Percentiles rank a stretch among this genome's conserved stretches.
These are phyloP conservation scores for Anguilla japonica DNA, from an alignment of 2,113 vertebrate species.

Conservation along the genomic window DNA sequence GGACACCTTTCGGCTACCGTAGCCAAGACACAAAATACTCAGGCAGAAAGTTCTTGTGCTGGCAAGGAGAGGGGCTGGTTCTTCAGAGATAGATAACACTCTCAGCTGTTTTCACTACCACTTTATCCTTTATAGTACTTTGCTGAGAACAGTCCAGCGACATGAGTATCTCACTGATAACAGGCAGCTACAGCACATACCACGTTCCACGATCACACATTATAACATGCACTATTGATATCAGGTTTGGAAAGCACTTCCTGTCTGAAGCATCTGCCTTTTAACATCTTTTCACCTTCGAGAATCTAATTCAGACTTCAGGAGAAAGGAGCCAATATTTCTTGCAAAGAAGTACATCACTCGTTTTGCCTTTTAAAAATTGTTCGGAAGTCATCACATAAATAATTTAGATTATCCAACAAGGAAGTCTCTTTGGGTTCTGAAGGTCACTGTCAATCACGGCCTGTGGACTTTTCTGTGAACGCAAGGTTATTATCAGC, in stretches of 20 bases:
- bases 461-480: background rate
- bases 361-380: background rate
- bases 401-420: background rate
- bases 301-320: background rate
- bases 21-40: background rate
- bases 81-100: background rate
- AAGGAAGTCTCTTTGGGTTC: background rate
- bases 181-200: background rate
- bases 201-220: background rate
- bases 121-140: too few species aligned
- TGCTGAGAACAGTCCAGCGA: background rate
- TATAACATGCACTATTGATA: background rate
- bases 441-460: slow-evolving; percentile 11
- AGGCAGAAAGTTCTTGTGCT: background rate
- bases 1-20: background rate
- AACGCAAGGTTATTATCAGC: background rate
- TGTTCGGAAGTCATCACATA: background rate
- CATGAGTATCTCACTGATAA: background rate
- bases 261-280: background rate
- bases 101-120: too few species aligned
- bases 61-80: background rate
- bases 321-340: background rate
- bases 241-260: background rate
- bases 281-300: background rate
- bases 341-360: background rate